Evolutionary conservation across 2,888 invertebrate genomes (phyloP), one percentile per base, ranked within the genome.

Genomic region (Tortrix viridana): DNA sequence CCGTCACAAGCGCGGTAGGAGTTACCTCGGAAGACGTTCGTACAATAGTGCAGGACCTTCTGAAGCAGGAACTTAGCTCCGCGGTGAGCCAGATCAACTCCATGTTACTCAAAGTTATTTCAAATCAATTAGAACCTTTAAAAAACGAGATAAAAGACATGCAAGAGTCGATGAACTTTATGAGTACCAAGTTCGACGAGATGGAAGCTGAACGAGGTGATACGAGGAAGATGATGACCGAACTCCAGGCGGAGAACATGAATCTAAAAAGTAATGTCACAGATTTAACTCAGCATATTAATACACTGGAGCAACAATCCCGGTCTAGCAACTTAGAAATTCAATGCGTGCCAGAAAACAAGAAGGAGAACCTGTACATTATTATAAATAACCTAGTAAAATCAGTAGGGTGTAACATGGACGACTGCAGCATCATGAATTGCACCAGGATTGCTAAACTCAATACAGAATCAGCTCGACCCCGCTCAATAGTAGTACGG

Each of bases 211-310:
- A 46, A 12, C 46, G 5, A 12, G 7, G 46, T 19, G 18, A 19
- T 18, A 19, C 46, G 5, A 46, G 19, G 19, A 46, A 7, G 22
- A 19, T 6, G 9, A 19, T 46, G 46, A 19, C 1, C 5, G 46
- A 46, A 19, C 5, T 46, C 7, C 6, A 18, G 20, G 18, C 19
- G 1, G 46, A 46, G 18, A 46, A 46, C 14, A 9, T 1, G 19
- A 14, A 6, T 20, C 19, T 46, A 46, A 46, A 46, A 16, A 16
- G n/a, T 16, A 43, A n/a, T 16, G 43, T 43, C 16, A 43, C 43
- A 16, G 43, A 43, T n/a, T 43, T 43, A 16, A 43, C 43, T 43
- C 43, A n/a, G 43, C 43, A 43, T 43, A 43, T 43, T 16, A 43
- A 16, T n/a, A 16, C 16, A 6, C 43, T 43, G n/a, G 43, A 43